phyloP scores from a whole-genome alignment of 2,113 vertebrate species.

The Prionailurus viverrinus region DNA sequence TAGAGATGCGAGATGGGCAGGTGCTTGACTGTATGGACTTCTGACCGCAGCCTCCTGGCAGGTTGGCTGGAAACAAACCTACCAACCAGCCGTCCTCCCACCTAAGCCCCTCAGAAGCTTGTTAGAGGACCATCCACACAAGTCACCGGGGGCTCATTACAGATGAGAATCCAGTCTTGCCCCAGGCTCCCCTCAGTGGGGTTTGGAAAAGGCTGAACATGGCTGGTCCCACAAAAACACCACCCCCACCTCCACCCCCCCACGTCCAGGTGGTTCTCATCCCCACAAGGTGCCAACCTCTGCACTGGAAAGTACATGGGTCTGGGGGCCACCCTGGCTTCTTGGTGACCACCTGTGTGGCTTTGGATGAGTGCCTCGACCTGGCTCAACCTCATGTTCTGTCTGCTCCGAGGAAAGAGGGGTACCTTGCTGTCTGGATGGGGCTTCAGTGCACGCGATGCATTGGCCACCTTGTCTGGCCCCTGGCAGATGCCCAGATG shows the following conservation, averaged over 20 bases:
- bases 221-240: accelerated
- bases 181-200: no score
- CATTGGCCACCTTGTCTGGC: accelerated
- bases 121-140: not conserved
- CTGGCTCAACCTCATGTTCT: accelerated
- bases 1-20: not conserved
- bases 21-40: not conserved
- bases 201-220: accelerated
- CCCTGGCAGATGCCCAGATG: not conserved
- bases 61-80: not conserved
- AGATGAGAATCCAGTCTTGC: not conserved
- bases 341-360: not conserved
- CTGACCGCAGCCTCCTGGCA: not conserved
- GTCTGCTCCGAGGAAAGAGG: not conserved
- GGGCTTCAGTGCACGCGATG: no score
- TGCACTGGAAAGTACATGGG: accelerated
- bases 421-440: accelerated
- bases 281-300: not conserved
- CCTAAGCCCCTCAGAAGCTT: not conserved
- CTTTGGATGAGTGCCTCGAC: accelerated
- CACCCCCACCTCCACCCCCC: accelerated
- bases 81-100: not conserved
- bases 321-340: not conserved
- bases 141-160: accelerated
- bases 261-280: accelerated